Base-by-base conservation (phyloP, 2,113 vertebrate species). In the Gymnarchus niloticus region DNA sequence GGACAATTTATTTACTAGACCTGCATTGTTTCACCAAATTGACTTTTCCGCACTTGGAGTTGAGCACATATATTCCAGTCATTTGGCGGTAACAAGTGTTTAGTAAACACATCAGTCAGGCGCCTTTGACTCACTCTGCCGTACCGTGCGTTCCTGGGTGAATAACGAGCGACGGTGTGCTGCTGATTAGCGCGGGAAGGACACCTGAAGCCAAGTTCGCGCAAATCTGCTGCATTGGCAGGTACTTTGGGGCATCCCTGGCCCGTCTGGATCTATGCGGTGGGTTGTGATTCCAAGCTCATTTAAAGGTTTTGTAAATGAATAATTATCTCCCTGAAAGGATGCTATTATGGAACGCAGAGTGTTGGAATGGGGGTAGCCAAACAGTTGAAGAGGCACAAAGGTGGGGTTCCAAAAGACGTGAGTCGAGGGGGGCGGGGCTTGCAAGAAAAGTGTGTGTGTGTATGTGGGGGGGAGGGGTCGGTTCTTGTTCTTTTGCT, bases 71-170 rank as follows among this genome's bases (percentile, higher is more conserved):
- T 46, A 80, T 56, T 78, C 73, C 84, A 51, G 69, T 76, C 17
- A 2, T 33, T 44, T 44, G 84, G 52, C 1, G 51, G 21, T n/a
- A 33, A 78, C 21, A 25, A 54, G 33, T 46, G 37, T 80, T 84
- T 48, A 37, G 41, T 84, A 87, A 87, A 84, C 83, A 81, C 83
- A 87, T 87, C 73, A 84, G 41, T 84, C 83, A 84, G 56, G 48
- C 19, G 3, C 12, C n/a, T n/a, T n/a, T n/a, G n/a, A n/a, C n/a
- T n/a, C n/a, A n/a, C n/a, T n/a, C n/a, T n/a, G 17, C 33, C 44
- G 77, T 56, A 84, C 73, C 49, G 3, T 25, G 86, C 69, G 6
- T 44, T 51, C 12, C 52, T 21, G 19, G 52, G 56, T 1, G 86
- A 81, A 56, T n/a, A 59, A 84, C 65, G 59, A 84, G 33, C 56